Conservation (phyloP, 2,888 invertebrate species). For the Philopedon plagiatum region DNA sequence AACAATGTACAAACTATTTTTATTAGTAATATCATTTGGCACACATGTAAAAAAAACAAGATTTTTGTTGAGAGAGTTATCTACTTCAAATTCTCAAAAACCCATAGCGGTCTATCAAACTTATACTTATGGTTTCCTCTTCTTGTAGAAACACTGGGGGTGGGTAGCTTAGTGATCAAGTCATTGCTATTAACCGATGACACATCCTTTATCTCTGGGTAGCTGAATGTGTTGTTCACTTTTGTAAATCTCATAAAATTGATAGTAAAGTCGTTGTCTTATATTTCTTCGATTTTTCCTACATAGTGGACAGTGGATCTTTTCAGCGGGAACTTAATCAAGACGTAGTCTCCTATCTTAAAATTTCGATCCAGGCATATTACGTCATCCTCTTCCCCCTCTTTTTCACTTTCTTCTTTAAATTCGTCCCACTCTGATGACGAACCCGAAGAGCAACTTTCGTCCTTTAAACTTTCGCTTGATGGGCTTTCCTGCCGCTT, state of each 20-base stretch:
- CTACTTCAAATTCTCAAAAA: no score
- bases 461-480: no score
- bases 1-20: no score
- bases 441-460: background rate
- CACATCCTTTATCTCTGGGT: background rate
- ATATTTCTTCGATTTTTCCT: conserved; percentile 18
- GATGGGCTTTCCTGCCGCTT: no score
- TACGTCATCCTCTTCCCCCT: conserved; percentile 22
- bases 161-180: background rate
- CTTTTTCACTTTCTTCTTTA: conserved; percentile 4
- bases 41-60: no score
- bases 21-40: no score
- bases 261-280: conserved; percentile 48
- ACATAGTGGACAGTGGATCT: conserved; percentile 19
- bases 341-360: conserved; percentile 9
- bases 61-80: no score
- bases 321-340: background rate
- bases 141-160: no score
- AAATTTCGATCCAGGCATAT: conserved; percentile 25
- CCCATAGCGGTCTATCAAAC: background rate
- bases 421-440: background rate
- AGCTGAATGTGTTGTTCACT: background rate
- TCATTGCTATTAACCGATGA: background rate
- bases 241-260: background rate
- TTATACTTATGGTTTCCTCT: background rate